Base-by-base conservation (phyloP, 2,797 vertebrate species). In the Arctocebus calabarensis region DNA sequence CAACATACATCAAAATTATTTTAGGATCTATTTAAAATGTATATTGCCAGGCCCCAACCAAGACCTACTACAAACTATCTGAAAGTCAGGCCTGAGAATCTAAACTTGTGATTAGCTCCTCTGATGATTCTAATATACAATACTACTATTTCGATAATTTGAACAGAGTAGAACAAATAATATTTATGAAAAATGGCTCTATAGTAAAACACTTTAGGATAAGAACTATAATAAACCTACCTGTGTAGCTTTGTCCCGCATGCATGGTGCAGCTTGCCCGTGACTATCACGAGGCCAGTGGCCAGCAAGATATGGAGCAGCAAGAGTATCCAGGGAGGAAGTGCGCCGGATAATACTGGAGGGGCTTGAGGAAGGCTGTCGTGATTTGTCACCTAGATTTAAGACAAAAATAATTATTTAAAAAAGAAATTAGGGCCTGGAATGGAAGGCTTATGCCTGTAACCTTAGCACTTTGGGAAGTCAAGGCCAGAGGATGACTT, bases 171-270 rank as follows among this genome's bases (percentile, higher is more conserved):
- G 40, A 91, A 92, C 14, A 91, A 91, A 85, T 71, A 84, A 57
- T 74, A 78, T n/a, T 45, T 45, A 34, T 27, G 34, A 75, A 45
- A 81, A 94, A 77, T 2, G 4, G 27, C 45, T 82, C 86, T 32
- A 68, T 48, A 78, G 22, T 48, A 81, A 68, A 95, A 83, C n/a
- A 79, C 9, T 37, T 93, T 16, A 81, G 37, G 25, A 19, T 81
- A 64, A 90, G 66, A 92, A 77, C 99, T 99, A 97, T 75, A 96
- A 90, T 96, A 95, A 98, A 78, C 97, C 88, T 98, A 99, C 99
- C 99, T 99, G 99, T 32, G 99, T 99, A 62, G 99, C 99, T 98
- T 99, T 99, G 99, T 99, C 99, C 98, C 99, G 99, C 99, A 99
- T 99, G 98, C 99, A 99, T 95, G 99, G 99, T 97, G 99, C 98